A percentile compares a stretch with the other conserved stretches of the same genome.
Evolutionary conservation across 2,797 vertebrate species (phyloP).

Genomic region (Myoxocephalus aenaeus): DNA sequence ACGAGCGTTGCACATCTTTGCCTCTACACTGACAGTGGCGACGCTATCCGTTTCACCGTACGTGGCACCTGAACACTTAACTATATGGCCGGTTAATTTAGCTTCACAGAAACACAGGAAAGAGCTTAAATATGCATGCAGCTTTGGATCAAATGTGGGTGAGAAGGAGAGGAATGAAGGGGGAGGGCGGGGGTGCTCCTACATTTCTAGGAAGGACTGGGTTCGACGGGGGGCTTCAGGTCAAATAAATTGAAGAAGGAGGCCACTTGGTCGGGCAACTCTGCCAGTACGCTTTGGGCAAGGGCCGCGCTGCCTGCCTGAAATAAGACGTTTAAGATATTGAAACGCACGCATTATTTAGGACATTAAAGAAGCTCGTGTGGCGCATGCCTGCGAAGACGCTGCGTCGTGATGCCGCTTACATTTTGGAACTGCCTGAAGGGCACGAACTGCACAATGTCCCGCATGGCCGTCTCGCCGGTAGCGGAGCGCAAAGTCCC

Average conservation of each 20-base stretch:
- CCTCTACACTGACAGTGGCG: neutral
- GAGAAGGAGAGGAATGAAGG: neutral
- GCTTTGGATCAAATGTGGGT: neutral
- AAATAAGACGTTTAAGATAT: conserved; percentile 65
- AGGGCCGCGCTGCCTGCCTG: conserved; percentile 91
- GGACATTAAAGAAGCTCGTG: neutral
- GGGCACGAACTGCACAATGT: conserved; percentile 98
- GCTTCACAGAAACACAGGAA: neutral
- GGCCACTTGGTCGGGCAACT: conserved; percentile 93
- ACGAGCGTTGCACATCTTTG: neutral
- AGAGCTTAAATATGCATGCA: neutral
- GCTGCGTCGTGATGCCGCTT: conserved; percentile 62
- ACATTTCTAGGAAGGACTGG: conserved; percentile 76
- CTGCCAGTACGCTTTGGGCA: conserved; percentile 91
- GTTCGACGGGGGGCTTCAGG: conserved; percentile 88
- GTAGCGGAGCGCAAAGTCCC: conserved; percentile 84
- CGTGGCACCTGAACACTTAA: neutral
- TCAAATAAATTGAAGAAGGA: conserved; percentile 91
- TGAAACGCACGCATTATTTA: conserved; percentile 16
- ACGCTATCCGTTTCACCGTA: neutral
- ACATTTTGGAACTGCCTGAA: conserved; percentile 95
- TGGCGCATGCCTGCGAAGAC: neutral
- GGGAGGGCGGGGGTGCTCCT: conserved; percentile 41
- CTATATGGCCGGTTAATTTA: neutral
- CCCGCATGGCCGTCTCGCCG: conserved; percentile 89